Conservation (phyloP, 2,888 invertebrate genomes). For the Endomychus coccineus region DNA sequence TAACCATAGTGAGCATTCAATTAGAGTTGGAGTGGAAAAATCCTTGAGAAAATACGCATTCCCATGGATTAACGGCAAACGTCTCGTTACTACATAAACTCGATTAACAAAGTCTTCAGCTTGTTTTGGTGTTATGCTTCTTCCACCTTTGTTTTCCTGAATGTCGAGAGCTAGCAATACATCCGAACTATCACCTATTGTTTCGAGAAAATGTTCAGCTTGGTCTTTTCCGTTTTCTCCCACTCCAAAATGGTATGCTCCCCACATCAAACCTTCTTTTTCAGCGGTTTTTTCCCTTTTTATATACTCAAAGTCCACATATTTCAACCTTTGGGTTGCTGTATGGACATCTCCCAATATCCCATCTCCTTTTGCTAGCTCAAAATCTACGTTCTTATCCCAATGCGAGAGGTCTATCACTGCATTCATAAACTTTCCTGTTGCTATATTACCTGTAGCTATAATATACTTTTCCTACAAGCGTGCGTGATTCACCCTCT, state of each 20-base stretch:
- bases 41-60: too few species aligned
- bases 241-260: conserved; percentile 1
- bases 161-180: conserved; percentile 1
- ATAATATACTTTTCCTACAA: too few species aligned
- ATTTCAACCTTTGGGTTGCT: conserved; percentile 1
- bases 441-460: too few species aligned
- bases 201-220: conserved; percentile 1
- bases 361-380: too few species aligned
- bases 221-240: conserved; percentile 1
- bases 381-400: too few species aligned
- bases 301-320: not conserved
- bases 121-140: conserved; percentile 1
- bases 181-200: not conserved
- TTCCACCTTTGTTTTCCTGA: conserved; percentile 1
- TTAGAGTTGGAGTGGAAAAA: too few species aligned
- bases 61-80: conserved; percentile 2
- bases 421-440: too few species aligned
- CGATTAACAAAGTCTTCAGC: conserved; percentile 1
- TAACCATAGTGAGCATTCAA: too few species aligned
- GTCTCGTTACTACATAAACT: not conserved
- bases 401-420: too few species aligned
- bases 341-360: too few species aligned
- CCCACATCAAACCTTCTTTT: conserved; percentile 1
- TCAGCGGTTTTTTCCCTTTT: conserved; percentile 1
- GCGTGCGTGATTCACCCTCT: too few species aligned